Evolutionary conservation across 1,140 invertebrate genomes (phyloP), one percentile per base, ranked within the genome.

Genomic region (Pantala flavescens): DNA sequence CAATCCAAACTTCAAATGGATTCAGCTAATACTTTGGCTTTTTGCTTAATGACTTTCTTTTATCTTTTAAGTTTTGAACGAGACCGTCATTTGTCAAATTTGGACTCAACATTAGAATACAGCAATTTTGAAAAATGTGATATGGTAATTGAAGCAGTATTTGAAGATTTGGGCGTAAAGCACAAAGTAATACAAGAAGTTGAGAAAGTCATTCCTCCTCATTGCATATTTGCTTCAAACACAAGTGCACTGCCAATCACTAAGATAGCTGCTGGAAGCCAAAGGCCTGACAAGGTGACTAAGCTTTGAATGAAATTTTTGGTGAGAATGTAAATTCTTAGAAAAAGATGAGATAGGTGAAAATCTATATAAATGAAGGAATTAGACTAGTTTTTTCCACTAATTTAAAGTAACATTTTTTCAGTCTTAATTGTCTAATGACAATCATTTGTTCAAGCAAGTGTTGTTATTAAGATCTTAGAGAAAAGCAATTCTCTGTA

Each of bases 131-230:
- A 91, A 78, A 90, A 93, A 75, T 88, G 88, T 72, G 98, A 99
- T 83, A 91, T 99, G 81, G 92, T 99, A 0, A 98, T 99, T 79
- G 98, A 99, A 86, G 98, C 98, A 73, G 98, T 99, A 7, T 99
- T 99, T 84, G 98, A 99, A 84, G 94, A 99, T 84, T 85, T 99
- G 71, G 90, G 89, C 75, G 88, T 99, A 71, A 99, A 99, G 84
- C 98, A 99, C 82, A 93, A 91, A 84, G 97, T 99, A 14, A 92
- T 99, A 70, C 94, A 98, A 83, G 98, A 99, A 84, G 87, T 98
- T 11, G 97, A 99, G 85, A 85, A 90, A 71, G 88, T 91, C 43
- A 90, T 96, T 24, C 91, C 94, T 3, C 86, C 90, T 76, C 90
- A 99, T 81, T 98, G 97, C 80, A 88, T 99, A 71, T 91, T 99